Percentiles rank a stretch among this genome's conserved stretches.
Conservation (phyloP, 2,797 vertebrate species). For the Diglossa cyanea region DNA sequence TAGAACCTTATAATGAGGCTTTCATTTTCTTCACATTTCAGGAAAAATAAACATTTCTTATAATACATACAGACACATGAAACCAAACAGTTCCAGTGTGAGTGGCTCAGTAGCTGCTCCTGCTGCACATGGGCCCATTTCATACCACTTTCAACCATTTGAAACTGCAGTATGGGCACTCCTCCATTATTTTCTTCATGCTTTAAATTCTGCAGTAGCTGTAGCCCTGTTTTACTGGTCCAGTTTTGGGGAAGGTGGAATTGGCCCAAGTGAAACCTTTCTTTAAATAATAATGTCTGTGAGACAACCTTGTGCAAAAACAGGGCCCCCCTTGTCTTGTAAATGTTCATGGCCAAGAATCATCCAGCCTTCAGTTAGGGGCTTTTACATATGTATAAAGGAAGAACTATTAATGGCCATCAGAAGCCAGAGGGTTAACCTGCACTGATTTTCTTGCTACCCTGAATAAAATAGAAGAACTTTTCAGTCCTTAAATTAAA, state of each 20-base stretch:
- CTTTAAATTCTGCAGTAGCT: background rate
- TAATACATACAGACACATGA: background rate
- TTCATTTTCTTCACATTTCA: background rate
- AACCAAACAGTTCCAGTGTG: background rate
- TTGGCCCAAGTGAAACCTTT: background rate
- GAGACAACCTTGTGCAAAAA: background rate
- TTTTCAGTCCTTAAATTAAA: background rate
- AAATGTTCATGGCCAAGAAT: background rate
- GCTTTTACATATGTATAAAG: background rate
- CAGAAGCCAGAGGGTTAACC: background rate
- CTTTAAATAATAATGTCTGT: background rate
- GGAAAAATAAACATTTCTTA: background rate
- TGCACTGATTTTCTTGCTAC: background rate
- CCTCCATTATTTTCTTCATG: background rate
- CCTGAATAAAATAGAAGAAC: background rate
- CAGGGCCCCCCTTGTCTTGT: background rate
- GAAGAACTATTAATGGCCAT: background rate
- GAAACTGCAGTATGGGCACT: background rate
- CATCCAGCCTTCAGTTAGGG: background rate
- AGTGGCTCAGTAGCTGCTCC: background rate
- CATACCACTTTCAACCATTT: background rate
- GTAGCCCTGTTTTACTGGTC: background rate
- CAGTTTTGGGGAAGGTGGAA: background rate
- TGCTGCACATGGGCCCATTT: background rate
- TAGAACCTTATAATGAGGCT: background rate